Conservation (phyloP, 1,140 invertebrate genomes). For the Drosophila navojoa region DNA sequence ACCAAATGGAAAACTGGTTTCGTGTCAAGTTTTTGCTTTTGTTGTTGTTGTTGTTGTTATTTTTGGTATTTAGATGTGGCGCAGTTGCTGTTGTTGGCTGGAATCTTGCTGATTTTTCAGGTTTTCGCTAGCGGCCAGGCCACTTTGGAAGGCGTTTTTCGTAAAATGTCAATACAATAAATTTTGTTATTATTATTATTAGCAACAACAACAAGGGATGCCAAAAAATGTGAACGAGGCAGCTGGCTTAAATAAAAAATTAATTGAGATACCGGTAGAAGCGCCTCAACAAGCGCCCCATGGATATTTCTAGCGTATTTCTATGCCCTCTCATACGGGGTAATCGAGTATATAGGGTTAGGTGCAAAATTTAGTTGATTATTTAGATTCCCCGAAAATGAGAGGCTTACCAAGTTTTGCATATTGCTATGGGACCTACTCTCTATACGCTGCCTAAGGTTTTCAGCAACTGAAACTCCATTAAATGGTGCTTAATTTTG, state of each 20-base stretch:
- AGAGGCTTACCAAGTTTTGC: no score
- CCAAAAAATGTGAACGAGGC: slow-evolving; percentile 51
- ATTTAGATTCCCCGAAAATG: no score
- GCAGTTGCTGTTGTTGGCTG: slow-evolving; percentile 38
- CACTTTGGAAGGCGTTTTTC: slow-evolving; percentile 55
- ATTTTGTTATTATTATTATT: slow-evolving; percentile 22
- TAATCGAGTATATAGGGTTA: no score
- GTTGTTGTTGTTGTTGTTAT: no score
- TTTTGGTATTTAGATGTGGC: slow-evolving; percentile 55
- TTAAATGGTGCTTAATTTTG: no score
- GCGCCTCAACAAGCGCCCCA: background rate
- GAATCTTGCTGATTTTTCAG: slow-evolving; percentile 1
- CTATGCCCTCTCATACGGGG: no score
- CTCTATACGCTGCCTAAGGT: no score
- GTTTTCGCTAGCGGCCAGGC: slow-evolving; percentile 28
- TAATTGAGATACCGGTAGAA: slow-evolving; percentile 27
- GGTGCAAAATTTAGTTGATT: no score
- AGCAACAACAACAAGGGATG: slow-evolving; percentile 36
- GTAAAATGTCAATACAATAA: slow-evolving; percentile 50
- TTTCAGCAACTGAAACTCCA: no score
- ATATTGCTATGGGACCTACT: no score
- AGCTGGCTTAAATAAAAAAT: background rate
- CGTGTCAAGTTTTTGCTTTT: background rate
- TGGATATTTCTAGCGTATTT: no score
- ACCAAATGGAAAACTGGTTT: slow-evolving; percentile 76